Conservation (phyloP, 2,797 vertebrate genomes). For the Pantherophis vulpinus region DNA sequence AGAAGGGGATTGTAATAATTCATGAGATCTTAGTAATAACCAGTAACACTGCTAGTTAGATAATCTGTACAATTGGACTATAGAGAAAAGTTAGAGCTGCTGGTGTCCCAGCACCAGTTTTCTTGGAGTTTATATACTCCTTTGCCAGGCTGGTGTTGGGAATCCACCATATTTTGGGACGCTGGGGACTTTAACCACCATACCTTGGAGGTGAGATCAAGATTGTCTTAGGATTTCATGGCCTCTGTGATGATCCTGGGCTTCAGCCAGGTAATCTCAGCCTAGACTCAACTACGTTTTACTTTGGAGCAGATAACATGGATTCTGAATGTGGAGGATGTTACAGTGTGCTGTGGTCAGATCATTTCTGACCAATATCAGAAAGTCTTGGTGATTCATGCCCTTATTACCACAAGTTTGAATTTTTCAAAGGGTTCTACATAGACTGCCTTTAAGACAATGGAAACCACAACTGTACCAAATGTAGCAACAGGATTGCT, state of each 20-base stretch:
- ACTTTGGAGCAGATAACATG: not conserved
- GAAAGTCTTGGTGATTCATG: not conserved
- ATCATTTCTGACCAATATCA: not conserved
- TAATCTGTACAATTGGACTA: not conserved
- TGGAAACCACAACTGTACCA: not conserved
- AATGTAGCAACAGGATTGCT: not conserved
- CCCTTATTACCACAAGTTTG: not conserved
- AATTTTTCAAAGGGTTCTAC: not conserved
- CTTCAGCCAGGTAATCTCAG: not conserved
- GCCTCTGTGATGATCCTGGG: not conserved
- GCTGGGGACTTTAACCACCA: not conserved
- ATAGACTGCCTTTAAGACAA: not conserved
- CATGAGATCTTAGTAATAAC: not conserved
- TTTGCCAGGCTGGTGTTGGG: not conserved
- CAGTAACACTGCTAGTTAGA: not conserved
- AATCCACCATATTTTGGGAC: not conserved
- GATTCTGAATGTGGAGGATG: not conserved
- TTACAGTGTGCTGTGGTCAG: not conserved
- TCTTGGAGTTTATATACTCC: not conserved
- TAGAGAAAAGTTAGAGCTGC: not conserved
- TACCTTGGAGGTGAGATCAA: not conserved
- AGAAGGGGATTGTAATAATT: not conserved
- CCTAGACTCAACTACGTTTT: not conserved
- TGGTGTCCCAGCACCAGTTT: not conserved
- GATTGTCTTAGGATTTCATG: not conserved